Evolutionary conservation across 2,888 invertebrate genomes (phyloP).

Genomic region (Ochropacha duplaris): DNA sequence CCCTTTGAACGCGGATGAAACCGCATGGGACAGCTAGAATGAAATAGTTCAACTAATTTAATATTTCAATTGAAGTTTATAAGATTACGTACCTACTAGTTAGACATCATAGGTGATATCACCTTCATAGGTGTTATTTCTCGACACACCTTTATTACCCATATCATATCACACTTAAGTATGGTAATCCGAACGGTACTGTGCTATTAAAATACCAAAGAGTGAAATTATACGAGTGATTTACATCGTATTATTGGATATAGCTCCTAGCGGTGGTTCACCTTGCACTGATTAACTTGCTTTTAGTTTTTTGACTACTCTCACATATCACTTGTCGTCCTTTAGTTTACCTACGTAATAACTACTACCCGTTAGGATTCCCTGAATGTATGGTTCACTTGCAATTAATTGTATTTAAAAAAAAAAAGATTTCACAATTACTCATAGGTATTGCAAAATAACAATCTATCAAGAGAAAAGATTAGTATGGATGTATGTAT

Average conservation of each 20-base stretch:
- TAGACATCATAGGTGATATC: too few species aligned
- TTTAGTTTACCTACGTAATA: not conserved
- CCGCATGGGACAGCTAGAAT: too few species aligned
- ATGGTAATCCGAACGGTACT: not conserved
- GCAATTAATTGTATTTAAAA: too few species aligned
- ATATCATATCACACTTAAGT: not conserved
- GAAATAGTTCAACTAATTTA: too few species aligned
- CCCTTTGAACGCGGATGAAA: too few species aligned
- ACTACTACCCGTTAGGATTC: not conserved
- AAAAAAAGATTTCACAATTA: too few species aligned
- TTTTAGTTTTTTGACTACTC: not conserved
- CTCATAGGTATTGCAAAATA: too few species aligned
- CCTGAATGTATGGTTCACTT: not conserved
- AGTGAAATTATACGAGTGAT: constrained; percentile 1
- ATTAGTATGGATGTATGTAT: too few species aligned
- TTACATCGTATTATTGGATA: not conserved
- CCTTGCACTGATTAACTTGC: not conserved
- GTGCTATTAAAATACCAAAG: not conserved
- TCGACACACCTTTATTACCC: not conserved
- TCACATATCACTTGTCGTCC: not conserved
- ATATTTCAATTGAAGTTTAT: too few species aligned
- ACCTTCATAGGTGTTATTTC: constrained; percentile 1
- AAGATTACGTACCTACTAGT: too few species aligned
- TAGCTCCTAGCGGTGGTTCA: not conserved
- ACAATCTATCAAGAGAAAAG: too few species aligned